Percentiles rank a stretch among this genome's conserved stretches.
Conservation (phyloP, 2,113 vertebrate genomes). For the Copsychus sechellarum region DNA sequence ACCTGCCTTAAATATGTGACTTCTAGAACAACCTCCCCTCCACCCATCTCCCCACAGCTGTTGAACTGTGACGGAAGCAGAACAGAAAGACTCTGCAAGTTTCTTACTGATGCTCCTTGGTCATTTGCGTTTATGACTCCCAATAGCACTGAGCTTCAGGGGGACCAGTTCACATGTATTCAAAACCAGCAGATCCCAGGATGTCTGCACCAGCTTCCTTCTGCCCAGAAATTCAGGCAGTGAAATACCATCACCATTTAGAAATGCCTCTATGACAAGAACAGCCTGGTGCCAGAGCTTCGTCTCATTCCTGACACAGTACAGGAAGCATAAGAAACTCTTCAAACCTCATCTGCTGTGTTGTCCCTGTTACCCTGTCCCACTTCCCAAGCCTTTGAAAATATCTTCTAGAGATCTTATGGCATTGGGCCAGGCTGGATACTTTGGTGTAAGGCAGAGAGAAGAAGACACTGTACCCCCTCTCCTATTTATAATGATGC, state of each 20-base stretch:
- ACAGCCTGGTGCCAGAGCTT: not conserved
- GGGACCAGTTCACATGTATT: not conserved
- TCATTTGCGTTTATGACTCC: not conserved
- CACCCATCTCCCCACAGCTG: slow-evolving; percentile 43
- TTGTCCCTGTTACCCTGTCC: not conserved
- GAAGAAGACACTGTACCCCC: not conserved
- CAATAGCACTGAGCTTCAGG: not conserved
- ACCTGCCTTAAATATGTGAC: slow-evolving; percentile 47
- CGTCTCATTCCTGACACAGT: not conserved
- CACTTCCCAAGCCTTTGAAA: not conserved
- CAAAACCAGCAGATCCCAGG: not conserved
- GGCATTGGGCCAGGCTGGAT: not conserved
- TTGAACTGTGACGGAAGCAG: not conserved
- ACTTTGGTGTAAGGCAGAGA: not conserved
- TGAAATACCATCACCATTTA: not conserved
- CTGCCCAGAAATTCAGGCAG: slow-evolving; percentile 1
- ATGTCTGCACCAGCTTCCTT: not conserved
- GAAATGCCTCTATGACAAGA: not conserved
- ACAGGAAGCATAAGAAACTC: not conserved
- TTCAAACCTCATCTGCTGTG: not conserved
- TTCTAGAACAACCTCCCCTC: slow-evolving; percentile 44
- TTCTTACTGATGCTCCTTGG: not conserved
- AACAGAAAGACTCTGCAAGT: not conserved
- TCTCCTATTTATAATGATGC: not conserved
- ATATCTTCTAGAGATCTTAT: not conserved